phyloP scores from a whole-genome alignment of 2,113 vertebrate genomes.

The Hemiprocne comata region DNA sequence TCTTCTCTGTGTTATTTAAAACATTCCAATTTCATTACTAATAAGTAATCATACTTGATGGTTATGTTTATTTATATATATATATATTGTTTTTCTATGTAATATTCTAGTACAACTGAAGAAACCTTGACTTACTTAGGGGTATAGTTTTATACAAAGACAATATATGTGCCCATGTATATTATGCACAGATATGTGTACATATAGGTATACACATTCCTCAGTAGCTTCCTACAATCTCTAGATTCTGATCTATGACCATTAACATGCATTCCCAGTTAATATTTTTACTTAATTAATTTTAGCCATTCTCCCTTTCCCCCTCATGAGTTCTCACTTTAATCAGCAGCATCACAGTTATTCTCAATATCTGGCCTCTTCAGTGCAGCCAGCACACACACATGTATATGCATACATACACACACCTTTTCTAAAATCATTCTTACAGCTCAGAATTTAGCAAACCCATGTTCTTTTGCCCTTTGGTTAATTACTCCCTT shows the following conservation, averaged over 20 bases:
- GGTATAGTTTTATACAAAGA: background rate
- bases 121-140: background rate
- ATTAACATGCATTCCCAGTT: background rate
- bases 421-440: background rate
- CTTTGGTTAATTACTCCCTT: slow-evolving; percentile 9
- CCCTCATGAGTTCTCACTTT: background rate
- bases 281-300: background rate
- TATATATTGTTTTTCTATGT: background rate
- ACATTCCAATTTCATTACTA: background rate
- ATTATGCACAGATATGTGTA: background rate
- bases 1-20: background rate
- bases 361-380: background rate
- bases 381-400: background rate
- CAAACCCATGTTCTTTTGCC: background rate
- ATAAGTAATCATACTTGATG: background rate
- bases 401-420: no score
- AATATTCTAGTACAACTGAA: background rate
- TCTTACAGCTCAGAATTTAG: background rate
- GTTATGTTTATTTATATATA: background rate
- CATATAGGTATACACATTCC: background rate
- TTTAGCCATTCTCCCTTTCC: background rate
- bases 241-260: background rate
- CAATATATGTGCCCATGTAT: background rate
- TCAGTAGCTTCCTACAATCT: background rate
- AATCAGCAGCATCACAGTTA: background rate